phyloP scores from a whole-genome alignment of 1,140 invertebrate genomes.

The Drosophila mojavensis region DNA sequence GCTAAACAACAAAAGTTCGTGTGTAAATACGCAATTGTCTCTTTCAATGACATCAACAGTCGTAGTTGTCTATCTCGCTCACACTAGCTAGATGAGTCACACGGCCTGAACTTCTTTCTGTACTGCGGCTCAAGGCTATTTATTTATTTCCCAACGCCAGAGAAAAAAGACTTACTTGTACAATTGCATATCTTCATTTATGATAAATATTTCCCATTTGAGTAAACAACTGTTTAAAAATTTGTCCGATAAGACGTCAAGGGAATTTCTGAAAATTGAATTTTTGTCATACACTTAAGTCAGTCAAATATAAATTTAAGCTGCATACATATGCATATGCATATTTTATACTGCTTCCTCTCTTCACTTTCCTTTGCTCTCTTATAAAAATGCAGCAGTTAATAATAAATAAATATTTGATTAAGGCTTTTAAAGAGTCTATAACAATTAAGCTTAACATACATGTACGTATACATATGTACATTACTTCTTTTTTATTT shows the following conservation, averaged over 20 bases:
- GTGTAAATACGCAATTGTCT: slow-evolving; percentile 46
- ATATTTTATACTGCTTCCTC: no score
- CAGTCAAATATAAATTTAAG: neutral
- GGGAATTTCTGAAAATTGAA: slow-evolving; percentile 8
- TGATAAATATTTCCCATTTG: slow-evolving; percentile 3
- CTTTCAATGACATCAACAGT: slow-evolving; percentile 34
- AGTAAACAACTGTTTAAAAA: neutral
- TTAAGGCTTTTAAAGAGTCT: neutral
- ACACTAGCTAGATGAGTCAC: slow-evolving; percentile 26
- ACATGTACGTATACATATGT: neutral
- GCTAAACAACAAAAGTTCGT: slow-evolving; percentile 13
- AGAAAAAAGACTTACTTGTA: slow-evolving; percentile 16
- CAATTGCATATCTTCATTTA: slow-evolving; percentile 18
- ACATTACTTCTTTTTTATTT: neutral
- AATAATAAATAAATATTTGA: neutral
- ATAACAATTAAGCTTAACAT: no score
- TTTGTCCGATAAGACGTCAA: neutral
- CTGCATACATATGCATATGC: no score
- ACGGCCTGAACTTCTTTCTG: slow-evolving; percentile 28
- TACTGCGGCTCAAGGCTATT: slow-evolving; percentile 26
- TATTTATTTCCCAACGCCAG: slow-evolving; percentile 23
- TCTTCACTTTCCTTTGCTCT: no score
- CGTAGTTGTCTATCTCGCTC: slow-evolving; percentile 14
- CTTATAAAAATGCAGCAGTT: no score
- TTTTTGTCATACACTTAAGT: neutral